These are phyloP conservation scores for Kryphioiulus occultus DNA, from an alignment of 2,888 invertebrate genomes.

Conservation along the genomic window DNA sequence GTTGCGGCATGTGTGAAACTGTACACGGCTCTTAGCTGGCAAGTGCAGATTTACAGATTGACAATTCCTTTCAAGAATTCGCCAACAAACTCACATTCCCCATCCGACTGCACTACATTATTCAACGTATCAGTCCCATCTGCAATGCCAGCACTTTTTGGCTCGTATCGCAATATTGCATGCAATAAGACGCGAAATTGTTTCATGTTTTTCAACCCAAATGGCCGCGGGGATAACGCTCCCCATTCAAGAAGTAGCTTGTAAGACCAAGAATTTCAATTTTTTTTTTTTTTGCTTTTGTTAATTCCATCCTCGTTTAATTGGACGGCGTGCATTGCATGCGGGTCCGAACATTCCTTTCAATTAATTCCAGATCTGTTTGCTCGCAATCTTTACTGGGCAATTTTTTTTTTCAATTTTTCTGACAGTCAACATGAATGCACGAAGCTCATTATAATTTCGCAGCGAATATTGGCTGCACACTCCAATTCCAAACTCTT, in stretches of 20 bases:
- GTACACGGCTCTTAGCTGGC: background rate
- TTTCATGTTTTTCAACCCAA: background rate
- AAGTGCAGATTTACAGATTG: background rate
- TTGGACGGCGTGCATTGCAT: background rate
- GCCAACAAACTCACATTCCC: background rate
- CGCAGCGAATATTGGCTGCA: background rate
- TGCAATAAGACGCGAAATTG: background rate
- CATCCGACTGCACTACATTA: background rate
- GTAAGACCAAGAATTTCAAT: background rate
- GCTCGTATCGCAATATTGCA: background rate
- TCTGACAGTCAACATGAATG: background rate
- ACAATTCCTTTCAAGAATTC: background rate
- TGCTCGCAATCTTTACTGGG: background rate
- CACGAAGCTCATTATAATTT: slow-evolving; percentile 12
- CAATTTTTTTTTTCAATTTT: background rate
- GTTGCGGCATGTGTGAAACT: background rate
- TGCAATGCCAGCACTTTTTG: background rate
- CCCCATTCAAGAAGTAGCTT: background rate
- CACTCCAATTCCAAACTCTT: background rate
- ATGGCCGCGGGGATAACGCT: background rate
- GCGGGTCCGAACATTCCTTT: slow-evolving; percentile 14
- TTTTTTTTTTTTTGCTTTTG: background rate
- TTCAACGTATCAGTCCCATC: background rate
- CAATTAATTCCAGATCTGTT: slow-evolving; percentile 1
- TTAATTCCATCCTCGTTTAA: background rate